Evolutionary conservation across 1,140 invertebrate species (phyloP), one percentile per base, ranked within the genome.

Genomic region (Lethrus apterus): DNA sequence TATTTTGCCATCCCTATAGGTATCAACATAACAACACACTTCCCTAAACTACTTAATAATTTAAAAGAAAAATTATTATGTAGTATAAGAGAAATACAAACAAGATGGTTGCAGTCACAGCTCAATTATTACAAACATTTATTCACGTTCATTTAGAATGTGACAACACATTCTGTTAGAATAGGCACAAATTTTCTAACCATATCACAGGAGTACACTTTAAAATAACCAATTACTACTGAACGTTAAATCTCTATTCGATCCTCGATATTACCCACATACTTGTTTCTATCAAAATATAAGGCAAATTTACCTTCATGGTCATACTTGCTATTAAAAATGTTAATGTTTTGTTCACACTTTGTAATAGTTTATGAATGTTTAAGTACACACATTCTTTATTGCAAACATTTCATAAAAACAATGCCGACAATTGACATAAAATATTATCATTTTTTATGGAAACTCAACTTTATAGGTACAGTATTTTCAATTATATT

Each of bases 181-280:
- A 58, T 59, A 57, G 55, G 55, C 55, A 60, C 52, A 30, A 51
- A 59, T 56, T 56, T 58, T 60, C 52, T 57, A 58, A 58, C 56
- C 49, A 46, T 58, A 57, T 58, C 55, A 60, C 52, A 60, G 52
- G 55, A 31, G 29, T 11, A 31, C 14, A 11, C n/a, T n/a, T 5
- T n/a, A 26, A 26, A 26, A 5, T 26, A 29, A 45, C 36, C 23
- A 19, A 48, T n/a, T 30, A 42, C 31, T 31, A 18, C 34, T 26
- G 19, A 47, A 46, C 44, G 29, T 34, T 24, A 35, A 5, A 11
- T 36, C 33, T 23, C 24, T n/a, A n/a, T n/a, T n/a, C n/a, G n/a
- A n/a, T n/a, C n/a, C n/a, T n/a, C n/a, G n/a, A n/a, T n/a, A n/a
- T n/a, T n/a, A n/a, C n/a, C n/a, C n/a, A n/a, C n/a, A n/a, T n/a